These are phyloP conservation scores for Heliconius eleuchia DNA, from an alignment of 1,140 invertebrate genomes.

Conservation along the genomic window DNA sequence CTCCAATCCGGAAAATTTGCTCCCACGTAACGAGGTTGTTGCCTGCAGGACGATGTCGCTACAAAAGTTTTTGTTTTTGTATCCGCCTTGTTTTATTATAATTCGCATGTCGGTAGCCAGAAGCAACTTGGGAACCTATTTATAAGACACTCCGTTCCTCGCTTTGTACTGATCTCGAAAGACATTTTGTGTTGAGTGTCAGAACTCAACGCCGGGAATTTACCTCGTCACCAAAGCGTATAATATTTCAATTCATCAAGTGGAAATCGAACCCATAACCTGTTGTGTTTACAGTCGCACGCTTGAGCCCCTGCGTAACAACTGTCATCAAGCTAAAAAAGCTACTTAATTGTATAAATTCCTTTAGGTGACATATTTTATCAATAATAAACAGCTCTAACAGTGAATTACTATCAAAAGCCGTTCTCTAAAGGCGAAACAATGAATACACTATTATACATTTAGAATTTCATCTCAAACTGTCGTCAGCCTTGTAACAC, in stretches of 20 bases:
- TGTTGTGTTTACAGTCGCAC: no score
- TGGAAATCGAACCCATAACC: no score
- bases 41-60: not conserved
- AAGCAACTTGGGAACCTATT: no score
- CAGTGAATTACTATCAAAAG: slow-evolving; percentile 1
- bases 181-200: no score
- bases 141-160: no score
- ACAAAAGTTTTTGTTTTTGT: not conserved
- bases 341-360: not conserved
- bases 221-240: no score
- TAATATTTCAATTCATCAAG: no score
- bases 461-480: not conserved
- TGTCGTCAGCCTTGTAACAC: slow-evolving; percentile 7
- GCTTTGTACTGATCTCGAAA: no score
- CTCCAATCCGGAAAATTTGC: slow-evolving; percentile 31
- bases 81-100: not conserved
- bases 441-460: slow-evolving; percentile 5
- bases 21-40: slow-evolving; percentile 24
- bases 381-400: not conserved
- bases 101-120: not conserved
- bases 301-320: no score
- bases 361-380: not conserved
- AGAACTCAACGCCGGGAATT: no score
- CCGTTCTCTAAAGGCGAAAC: not conserved
- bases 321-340: not conserved